These are phyloP conservation scores for Drosophila melanosoma DNA, from an alignment of 2,888 invertebrate species.

Conservation along the genomic window DNA sequence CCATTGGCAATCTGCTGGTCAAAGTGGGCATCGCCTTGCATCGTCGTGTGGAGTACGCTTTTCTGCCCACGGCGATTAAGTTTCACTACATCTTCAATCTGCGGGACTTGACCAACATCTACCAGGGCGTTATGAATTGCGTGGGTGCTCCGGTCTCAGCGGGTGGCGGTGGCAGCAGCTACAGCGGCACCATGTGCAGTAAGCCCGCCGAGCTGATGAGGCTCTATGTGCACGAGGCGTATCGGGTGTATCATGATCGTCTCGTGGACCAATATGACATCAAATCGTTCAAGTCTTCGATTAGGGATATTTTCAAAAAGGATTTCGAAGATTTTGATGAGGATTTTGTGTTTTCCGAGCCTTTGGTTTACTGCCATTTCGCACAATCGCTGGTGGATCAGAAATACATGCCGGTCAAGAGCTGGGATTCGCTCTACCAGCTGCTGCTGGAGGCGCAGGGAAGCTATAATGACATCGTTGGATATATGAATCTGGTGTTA, in stretches of 20 bases:
- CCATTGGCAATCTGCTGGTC: constrained; percentile 85
- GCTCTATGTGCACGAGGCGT: constrained; percentile 96
- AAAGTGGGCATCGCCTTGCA: constrained; percentile 92
- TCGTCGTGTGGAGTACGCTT: constrained; percentile 89
- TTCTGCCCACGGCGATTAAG: constrained; percentile 96
- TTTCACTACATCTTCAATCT: constrained; percentile 98
- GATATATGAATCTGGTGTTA: constrained; percentile 96
- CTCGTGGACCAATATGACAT: constrained; percentile 92
- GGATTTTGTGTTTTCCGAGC: constrained; percentile 89
- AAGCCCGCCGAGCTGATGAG: constrained; percentile 90
- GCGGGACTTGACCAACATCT: constrained; percentile 96
- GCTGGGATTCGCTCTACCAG: constrained; percentile 90
- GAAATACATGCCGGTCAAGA: constrained; percentile 93
- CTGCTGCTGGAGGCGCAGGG: constrained; percentile 92
- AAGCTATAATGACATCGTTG: constrained; percentile 94
- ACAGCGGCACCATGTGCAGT: constrained; percentile 86
- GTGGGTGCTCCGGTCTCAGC: constrained; percentile 86
- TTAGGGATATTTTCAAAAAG: constrained; percentile 93
- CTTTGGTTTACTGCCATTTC: constrained; percentile 96
- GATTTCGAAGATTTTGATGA: constrained; percentile 92
- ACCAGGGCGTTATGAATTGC: constrained; percentile 95
- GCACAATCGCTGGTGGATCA: constrained; percentile 92
- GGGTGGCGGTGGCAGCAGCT: constrained; percentile 49
- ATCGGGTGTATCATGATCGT: constrained; percentile 96
- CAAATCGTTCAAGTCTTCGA: constrained; percentile 90